Base-by-base conservation (phyloP, 1,140 invertebrate genomes). In the Sarcophaga bullata region DNA sequence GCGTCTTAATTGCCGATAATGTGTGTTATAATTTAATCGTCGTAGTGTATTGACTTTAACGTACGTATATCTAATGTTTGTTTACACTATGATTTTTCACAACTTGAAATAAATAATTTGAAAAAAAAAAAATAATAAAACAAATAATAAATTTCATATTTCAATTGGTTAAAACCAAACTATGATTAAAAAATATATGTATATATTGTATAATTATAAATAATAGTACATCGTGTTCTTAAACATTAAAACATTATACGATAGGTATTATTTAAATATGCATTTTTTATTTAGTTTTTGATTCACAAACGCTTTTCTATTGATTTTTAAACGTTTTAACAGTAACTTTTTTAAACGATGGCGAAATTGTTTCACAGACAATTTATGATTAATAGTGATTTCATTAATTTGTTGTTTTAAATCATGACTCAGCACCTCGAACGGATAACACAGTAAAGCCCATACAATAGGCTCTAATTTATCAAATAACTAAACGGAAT, bases 401-500 rank as follows among this genome's bases (percentile, higher is more conserved):
- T 83, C 80, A 54, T 73, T 80, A 68, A 83, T 81, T 81, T 81
- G 80, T 83, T 83, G 80, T 83, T 83, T 49, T 81, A 83, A 47
- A 62, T 83, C 82, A 49, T 80, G 80, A 52, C 80, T 49, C 75
- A 83, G 80, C 81, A 83, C 82, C 80, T 76, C 52, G 25, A 81
- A 81, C 58, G 82, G 78, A 58, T 81, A 73, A 73, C 48, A 50
- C 68, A 81, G 62, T 25, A 52, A 49, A 73, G 81, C 46, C 48
- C 48, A 73, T 72, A 72, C 52, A 46, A 80, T 62, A 84, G 84
- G 86, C 86, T 84, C 85, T 84, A 86, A 86, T 86, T 86, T 50
- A 83, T 82, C 84, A 80, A 54, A 80, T 81, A 85, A 89, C 87
- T 89, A 89, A 87, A 89, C 88, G 83, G 88, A 89, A 84, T 89